Evolutionary conservation across 2,888 invertebrate species (phyloP).

Genomic region (Baronia brevicornis): DNA sequence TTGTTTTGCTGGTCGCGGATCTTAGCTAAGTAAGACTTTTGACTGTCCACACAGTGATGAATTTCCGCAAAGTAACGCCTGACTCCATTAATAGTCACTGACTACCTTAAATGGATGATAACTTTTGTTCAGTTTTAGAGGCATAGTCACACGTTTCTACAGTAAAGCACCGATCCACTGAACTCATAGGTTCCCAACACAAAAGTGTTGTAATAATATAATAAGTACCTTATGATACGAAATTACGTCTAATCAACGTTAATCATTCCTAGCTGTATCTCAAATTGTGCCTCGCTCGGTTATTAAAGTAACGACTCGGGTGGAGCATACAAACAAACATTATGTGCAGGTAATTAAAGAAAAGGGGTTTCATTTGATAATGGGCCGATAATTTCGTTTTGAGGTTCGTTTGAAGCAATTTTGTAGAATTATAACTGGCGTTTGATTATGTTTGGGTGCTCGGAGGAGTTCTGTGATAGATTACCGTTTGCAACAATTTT

Average conservation of each 20-base stretch:
- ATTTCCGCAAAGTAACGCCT: too few species aligned
- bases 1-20: too few species aligned
- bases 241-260: constrained; percentile 61
- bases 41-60: too few species aligned
- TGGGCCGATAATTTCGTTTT: constrained; percentile 60
- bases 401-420: constrained; percentile 52
- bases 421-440: constrained; percentile 58
- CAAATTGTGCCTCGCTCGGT: constrained; percentile 49
- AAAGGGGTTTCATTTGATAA: constrained; percentile 68
- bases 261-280: constrained; percentile 45
- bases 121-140: too few species aligned
- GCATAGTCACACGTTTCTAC: too few species aligned
- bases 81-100: too few species aligned
- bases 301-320: constrained; percentile 61
- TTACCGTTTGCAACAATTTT: constrained; percentile 34
- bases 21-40: too few species aligned
- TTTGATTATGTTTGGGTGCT: constrained; percentile 51
- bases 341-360: constrained; percentile 70
- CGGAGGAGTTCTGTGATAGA: constrained; percentile 49
- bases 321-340: constrained; percentile 64
- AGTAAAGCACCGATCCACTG: constrained; percentile 17
- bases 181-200: constrained; percentile 25
- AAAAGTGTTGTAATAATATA: constrained; percentile 51
- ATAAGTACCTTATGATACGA: constrained; percentile 38
- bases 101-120: too few species aligned